Evolutionary conservation across 2,888 invertebrate genomes (phyloP), one percentile per base, ranked within the genome.

Genomic region (Seira ritae): DNA sequence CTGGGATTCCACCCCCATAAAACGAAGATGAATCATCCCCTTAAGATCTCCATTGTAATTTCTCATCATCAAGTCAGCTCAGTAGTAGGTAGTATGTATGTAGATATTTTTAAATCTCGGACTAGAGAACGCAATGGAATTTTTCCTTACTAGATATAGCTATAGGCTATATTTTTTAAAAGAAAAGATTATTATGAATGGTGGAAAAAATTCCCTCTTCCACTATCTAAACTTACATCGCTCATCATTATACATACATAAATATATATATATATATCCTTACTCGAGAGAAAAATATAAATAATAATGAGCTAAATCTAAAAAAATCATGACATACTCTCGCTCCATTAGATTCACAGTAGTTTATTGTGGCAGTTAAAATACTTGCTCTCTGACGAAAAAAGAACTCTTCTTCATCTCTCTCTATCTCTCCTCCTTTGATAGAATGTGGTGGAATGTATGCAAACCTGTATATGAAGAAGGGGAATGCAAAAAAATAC

Each of bases 311-410:
- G 46, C 46, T 62, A 74, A 72, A 62, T 68, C 24, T 22, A 68
- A 74, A 72, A 62, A 72, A 74, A 60, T 65, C 75, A 70, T 75
- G 80, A 71, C 75, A 80, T 74, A 70, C 80, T 75, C 70, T 74
- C 50, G 62, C 60, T 80, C 67, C 69, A 80, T 75, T 75, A 70
- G 60, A 70, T 71, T 31, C 62, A 75, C 19, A 24, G 65, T 31
- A 69, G 62, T 80, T 68, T 31, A 55, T 55, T 55, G 70, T 68
- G 70, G 71, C 70, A 37, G 74, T 75, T 80, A 71, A 80, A 80
- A 74, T 80, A 80, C 70, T 80, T 80, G 80, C 65, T 80, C 65
- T 80, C 31, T 65, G 69, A 75, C 62, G 37, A 55, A 42, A 68
- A 60, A 42, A 68, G 31, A 31, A 31, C 31, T 31, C 65, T 42